Evolutionary conservation across 2,113 vertebrate species (phyloP).

Genomic region (Planiliza haematocheilus): DNA sequence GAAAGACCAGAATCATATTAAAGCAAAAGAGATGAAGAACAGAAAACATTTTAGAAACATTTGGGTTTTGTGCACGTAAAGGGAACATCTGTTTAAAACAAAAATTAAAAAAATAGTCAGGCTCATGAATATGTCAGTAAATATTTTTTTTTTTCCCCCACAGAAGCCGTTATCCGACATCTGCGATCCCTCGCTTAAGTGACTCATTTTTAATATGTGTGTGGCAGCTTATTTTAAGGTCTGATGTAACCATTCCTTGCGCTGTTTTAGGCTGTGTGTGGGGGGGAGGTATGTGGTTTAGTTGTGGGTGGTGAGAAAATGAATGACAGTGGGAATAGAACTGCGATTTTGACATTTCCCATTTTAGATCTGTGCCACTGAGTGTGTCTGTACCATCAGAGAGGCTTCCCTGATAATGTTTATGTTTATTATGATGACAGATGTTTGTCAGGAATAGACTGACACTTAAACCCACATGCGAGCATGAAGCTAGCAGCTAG

Average conservation of each 20-base stretch:
- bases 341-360: constrained; percentile 40
- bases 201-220: constrained; percentile 49
- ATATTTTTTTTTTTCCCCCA: background rate
- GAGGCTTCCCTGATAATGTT: background rate
- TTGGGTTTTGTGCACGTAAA: background rate
- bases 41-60: background rate
- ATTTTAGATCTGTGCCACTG: constrained; percentile 11
- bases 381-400: constrained; percentile 20
- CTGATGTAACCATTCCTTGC: constrained; percentile 37
- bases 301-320: constrained; percentile 38
- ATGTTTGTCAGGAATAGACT: no score
- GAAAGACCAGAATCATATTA: no score
- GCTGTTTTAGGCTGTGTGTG: background rate
- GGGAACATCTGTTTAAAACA: background rate
- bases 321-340: constrained; percentile 38
- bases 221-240: constrained; percentile 38
- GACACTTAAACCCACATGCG: no score
- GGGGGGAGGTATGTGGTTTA: constrained; percentile 13
- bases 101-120: no score
- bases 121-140: background rate
- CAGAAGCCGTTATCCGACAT: constrained; percentile 6
- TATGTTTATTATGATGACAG: background rate
- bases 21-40: no score
- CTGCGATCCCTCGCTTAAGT: constrained; percentile 9
- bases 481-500: no score